Evolutionary conservation across 2,797 vertebrate species (phyloP), one percentile per base, ranked within the genome.

Genomic region (Sternarchorhynchus goeldii): DNA sequence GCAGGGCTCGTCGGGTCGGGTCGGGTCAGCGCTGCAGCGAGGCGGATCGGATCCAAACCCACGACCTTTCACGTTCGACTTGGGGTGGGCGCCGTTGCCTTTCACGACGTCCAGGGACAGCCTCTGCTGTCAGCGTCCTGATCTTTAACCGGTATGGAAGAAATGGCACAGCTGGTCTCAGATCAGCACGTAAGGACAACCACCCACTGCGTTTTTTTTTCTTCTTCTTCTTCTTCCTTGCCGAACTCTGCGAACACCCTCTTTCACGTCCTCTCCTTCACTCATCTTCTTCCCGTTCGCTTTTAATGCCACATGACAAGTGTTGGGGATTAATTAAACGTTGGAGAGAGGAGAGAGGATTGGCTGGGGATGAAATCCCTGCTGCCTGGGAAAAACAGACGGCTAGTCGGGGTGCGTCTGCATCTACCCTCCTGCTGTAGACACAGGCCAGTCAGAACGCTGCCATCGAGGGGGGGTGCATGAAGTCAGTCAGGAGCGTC

Each of bases 401-500:
- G 71, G 57, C 75, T 59, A 65, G 76, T 69, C 78, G 83, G 76
- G 73, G 76, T 81, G 75, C 80, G 78, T 73, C 73, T 78, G 34
- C 77, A 71, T 77, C 62, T 76, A 57, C 16, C 12, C 45, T 50
- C 45, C 45, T 50, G 45, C 45, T 50, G 58, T 21, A 59, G 41
- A 70, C n/a, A 29, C 4, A 10, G 50, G 3, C 31, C 57, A 50
- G 59, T 71, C 78, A 80, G 79, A 69, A 81, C 70, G 80, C 75
- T 81, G 73, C 68, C 60, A n/a, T 74, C 81, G 77, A 83, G 74
- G 79, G 64, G 77, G 64, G 10, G n/a, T n/a, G n/a, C 25, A 18
- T 81, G 74, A 87, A 86, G 82, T 84, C 75, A 64, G 65, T 75
- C 58, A 79, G 74, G 73, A 78, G 65, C 73, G 73, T 77, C 85